phyloP scores from a whole-genome alignment of 2,888 invertebrate genomes.

The Magallana nippona region DNA sequence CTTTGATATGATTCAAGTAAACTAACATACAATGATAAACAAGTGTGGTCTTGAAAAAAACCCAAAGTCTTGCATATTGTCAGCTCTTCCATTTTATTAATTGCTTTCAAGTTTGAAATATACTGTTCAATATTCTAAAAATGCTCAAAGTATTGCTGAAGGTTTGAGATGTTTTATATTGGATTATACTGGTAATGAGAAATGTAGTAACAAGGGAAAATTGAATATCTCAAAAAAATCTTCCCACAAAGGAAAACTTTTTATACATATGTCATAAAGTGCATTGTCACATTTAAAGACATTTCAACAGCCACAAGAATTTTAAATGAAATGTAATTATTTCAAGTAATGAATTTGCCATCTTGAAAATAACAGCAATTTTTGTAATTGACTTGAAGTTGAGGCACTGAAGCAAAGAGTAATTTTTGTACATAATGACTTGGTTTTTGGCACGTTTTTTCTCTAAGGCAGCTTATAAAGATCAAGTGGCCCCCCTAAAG shows the following conservation, averaged over 20 bases:
- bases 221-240: not conserved
- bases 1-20: not conserved
- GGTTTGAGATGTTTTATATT: too few species aligned
- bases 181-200: not conserved
- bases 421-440: slow-evolving; percentile 23
- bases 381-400: slow-evolving; percentile 26
- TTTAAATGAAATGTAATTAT: slow-evolving; percentile 34
- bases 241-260: not conserved
- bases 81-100: too few species aligned
- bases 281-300: slow-evolving; percentile 27
- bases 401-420: slow-evolving; percentile 26
- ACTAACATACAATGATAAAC: too few species aligned
- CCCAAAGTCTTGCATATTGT: too few species aligned
- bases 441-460: slow-evolving; percentile 8
- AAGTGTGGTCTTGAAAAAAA: too few species aligned
- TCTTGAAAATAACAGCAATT: slow-evolving; percentile 33
- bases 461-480: not conserved
- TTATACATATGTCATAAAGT: slow-evolving; percentile 17
- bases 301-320: slow-evolving; percentile 30
- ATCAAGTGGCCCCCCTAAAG: not conserved
- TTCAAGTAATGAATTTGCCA: slow-evolving; percentile 33
- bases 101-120: too few species aligned
- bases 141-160: too few species aligned
- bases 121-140: too few species aligned
- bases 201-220: not conserved